These are phyloP conservation scores for Phyllopteryx taeniolatus DNA, from an alignment of 2,113 vertebrate species.

Conservation along the genomic window DNA sequence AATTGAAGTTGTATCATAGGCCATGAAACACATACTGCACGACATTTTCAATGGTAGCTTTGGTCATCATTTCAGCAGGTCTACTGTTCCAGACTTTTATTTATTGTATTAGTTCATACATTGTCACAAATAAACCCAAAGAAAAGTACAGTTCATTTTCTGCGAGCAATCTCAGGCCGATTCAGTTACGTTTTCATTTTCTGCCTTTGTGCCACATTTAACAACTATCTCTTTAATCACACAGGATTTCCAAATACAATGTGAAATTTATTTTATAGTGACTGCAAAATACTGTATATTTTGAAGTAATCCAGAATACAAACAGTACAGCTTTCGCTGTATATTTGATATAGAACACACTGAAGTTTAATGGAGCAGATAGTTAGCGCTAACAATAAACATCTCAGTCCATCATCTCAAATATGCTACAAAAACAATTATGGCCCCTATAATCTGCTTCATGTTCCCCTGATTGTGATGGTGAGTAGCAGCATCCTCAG, in stretches of 20 bases:
- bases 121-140: no score
- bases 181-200: no score
- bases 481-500: slow-evolving; percentile 1
- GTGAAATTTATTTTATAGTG: neutral
- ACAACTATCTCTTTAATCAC: slow-evolving; percentile 28
- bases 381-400: neutral
- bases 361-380: neutral
- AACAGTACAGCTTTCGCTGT: neutral
- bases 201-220: neutral
- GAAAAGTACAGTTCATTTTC: no score
- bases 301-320: neutral
- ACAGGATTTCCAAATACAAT: neutral
- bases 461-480: slow-evolving; percentile 19
- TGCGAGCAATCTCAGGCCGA: no score
- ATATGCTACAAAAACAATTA: slow-evolving; percentile 18
- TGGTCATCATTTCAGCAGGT: no score
- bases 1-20: no score
- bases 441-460: slow-evolving; percentile 19
- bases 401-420: slow-evolving; percentile 18
- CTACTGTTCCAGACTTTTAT: no score
- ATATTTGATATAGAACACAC: neutral
- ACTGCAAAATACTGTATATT: neutral
- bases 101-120: no score
- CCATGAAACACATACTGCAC: no score
- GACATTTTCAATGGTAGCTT: no score